Conservation (phyloP, 2,113 vertebrate genomes). For the Ivindomyrus marchei region DNA sequence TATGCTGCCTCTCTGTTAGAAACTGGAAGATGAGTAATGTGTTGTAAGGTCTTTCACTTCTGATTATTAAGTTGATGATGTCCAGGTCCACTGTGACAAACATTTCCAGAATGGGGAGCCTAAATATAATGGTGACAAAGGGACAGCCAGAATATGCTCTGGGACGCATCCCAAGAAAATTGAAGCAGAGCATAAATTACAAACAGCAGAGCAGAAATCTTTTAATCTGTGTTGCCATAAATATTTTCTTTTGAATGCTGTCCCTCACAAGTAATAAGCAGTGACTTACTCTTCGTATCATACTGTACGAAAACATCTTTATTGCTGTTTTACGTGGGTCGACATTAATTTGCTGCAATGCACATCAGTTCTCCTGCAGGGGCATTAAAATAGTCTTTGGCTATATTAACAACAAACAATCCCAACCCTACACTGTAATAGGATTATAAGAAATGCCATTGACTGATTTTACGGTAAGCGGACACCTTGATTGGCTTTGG, state of each 20-base stretch:
- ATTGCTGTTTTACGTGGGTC: not conserved
- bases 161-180: not conserved
- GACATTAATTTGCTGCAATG: not conserved
- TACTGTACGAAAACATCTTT: not conserved
- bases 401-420: not conserved
- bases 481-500: not conserved
- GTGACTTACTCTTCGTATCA: not conserved
- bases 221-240: not conserved
- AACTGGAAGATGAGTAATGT: not conserved
- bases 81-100: not conserved
- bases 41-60: not conserved
- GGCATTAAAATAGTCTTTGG: not conserved
- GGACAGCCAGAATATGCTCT: not conserved
- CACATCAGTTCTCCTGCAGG: not conserved
- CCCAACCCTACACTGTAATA: not conserved
- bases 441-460: not conserved
- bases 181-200: not conserved
- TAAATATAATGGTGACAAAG: not conserved
- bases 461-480: not conserved
- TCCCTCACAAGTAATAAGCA: not conserved
- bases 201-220: not conserved
- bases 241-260: not conserved
- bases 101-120: not conserved
- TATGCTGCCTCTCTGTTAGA: not conserved
- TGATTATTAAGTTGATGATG: not conserved